Conservation (phyloP, 2,113 vertebrate genomes). For the Pelodiscus sinensis region DNA sequence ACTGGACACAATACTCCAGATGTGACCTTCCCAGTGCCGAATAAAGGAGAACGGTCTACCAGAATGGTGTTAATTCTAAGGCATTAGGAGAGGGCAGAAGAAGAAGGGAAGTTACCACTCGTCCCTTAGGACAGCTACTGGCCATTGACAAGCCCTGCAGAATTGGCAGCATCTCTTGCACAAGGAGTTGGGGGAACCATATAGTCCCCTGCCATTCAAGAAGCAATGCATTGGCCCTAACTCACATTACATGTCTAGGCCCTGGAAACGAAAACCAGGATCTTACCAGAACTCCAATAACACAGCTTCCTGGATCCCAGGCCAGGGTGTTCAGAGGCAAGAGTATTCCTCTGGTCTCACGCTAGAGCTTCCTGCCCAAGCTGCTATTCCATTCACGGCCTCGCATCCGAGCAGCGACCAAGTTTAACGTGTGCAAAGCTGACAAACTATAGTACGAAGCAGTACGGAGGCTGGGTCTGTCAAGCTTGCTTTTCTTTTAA, state of each 20-base stretch:
- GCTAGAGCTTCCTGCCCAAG: not conserved
- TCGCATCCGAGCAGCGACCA: not conserved
- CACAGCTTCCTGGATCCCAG: not conserved
- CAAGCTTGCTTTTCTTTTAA: not conserved
- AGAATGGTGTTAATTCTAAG: not conserved
- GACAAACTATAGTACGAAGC: not conserved
- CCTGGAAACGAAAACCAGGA: not conserved
- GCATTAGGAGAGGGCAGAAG: not conserved
- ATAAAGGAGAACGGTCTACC: too few species aligned
- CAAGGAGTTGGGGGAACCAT: fast-evolving
- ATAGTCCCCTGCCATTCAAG: fast-evolving
- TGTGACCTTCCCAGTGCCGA: too few species aligned
- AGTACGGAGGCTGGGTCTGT: conserved; percentile 5
- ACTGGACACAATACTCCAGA: too few species aligned
- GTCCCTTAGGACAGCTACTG: fast-evolving
- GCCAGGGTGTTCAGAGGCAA: not conserved
- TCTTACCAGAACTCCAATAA: not conserved
- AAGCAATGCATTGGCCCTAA: not conserved
- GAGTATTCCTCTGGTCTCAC: not conserved
- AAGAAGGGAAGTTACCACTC: not conserved
- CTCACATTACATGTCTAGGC: fast-evolving
- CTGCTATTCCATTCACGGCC: not conserved
- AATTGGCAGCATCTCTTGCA: not conserved
- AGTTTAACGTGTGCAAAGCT: not conserved
- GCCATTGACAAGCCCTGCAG: not conserved